These are phyloP conservation scores for Conus canariensis DNA, from an alignment of 2,888 invertebrate genomes.

Conservation along the genomic window DNA sequence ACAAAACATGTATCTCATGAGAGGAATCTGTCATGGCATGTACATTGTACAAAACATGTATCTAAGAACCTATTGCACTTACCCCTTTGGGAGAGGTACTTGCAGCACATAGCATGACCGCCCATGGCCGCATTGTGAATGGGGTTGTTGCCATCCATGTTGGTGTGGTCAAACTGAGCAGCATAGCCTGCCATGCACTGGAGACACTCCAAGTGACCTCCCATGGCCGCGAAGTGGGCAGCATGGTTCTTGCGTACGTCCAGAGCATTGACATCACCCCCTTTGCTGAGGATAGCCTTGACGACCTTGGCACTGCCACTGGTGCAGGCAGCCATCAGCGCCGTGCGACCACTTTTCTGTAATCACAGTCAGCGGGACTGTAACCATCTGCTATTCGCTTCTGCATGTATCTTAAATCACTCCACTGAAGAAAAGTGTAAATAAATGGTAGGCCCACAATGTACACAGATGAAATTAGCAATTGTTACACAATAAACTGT, in stretches of 20 bases:
- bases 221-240: constrained; percentile 76
- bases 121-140: constrained; percentile 75
- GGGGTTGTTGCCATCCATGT: constrained; percentile 76
- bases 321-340: constrained; percentile 77
- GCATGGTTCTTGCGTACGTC: constrained; percentile 73
- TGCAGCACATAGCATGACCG: constrained; percentile 76
- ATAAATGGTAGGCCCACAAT: too few relatives aligned
- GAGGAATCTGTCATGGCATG: too few relatives aligned
- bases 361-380: not conserved
- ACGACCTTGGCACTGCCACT: constrained; percentile 77
- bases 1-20: too few relatives aligned
- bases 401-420: too few relatives aligned
- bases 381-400: not conserved
- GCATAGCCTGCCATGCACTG: constrained; percentile 75
- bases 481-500: too few relatives aligned
- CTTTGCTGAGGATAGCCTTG: constrained; percentile 72
- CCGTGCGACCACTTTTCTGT: constrained; percentile 75
- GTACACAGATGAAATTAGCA: too few relatives aligned
- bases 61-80: not conserved
- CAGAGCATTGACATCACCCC: constrained; percentile 67
- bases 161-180: constrained; percentile 76
- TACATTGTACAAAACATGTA: too few relatives aligned
- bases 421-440: too few relatives aligned
- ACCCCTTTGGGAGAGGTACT: constrained; percentile 78
- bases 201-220: constrained; percentile 73